Conservation (phyloP, 2,113 vertebrate genomes). For the Sebastes schlegelii region DNA sequence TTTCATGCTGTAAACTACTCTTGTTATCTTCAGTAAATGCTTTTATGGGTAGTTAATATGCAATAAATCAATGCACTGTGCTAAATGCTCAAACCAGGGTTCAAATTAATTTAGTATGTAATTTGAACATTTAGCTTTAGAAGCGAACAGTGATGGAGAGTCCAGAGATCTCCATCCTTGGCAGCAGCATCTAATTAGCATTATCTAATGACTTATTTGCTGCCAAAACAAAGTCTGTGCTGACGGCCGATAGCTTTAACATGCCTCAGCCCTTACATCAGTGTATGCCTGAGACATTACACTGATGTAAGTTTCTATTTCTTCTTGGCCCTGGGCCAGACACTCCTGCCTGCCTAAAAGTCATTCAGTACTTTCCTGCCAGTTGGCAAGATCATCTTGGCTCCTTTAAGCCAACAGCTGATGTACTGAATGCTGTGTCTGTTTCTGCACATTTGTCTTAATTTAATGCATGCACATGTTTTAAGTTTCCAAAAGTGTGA, state of each 20-base stretch:
- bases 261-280: constrained; percentile 27
- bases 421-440: constrained; percentile 4
- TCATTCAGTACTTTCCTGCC: constrained; percentile 24
- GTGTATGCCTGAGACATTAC: constrained; percentile 8
- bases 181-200: not conserved
- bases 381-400: constrained; percentile 54
- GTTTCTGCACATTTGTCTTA: constrained; percentile 42
- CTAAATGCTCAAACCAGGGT: not conserved
- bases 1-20: not conserved
- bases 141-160: not conserved
- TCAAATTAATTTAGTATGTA: not conserved
- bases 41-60: not conserved
- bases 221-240: constrained; percentile 11
- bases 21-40: not conserved
- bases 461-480: constrained; percentile 15
- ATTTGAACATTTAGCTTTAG: not conserved
- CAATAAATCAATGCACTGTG: not conserved
- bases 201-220: constrained; percentile 16
- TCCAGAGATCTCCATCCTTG: constrained; percentile 6
- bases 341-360: constrained; percentile 1
- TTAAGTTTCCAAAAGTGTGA: constrained; percentile 11
- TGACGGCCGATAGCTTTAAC: constrained; percentile 12
- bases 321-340: constrained; percentile 30
- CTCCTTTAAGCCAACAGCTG: constrained; percentile 26
- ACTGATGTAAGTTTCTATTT: constrained; percentile 25